Evolutionary conservation across 2,113 vertebrate species (phyloP), one percentile per base, ranked within the genome.

Genomic region (Bettongia penicillata): DNA sequence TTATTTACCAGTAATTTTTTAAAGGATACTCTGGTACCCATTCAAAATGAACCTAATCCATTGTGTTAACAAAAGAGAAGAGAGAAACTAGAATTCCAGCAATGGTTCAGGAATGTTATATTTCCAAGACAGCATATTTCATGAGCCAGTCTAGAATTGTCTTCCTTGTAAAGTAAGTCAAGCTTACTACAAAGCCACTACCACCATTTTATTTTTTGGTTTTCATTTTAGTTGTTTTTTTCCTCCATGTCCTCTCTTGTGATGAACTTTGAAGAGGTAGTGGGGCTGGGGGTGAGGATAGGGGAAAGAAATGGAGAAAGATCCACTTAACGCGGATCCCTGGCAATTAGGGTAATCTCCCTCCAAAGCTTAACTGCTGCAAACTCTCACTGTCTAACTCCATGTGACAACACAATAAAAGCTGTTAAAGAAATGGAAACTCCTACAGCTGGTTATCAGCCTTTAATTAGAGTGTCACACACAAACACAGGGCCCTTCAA

Each of bases 301-400:
- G 90, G 43, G 1, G 68, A 43, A 43, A 84, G 19, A 43, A 84
- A 89, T 94, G 93, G 89, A 91, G 51, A 57, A 93, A 96, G 97
- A 97, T 94, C 91, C 96, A 95, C 97, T 96, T 89, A 92, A 93
- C 55, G 94, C 93, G 97, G 98, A 98, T 98, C 98, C 91, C 95
- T 95, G 96, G 93, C 97, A 98, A 99, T 98, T 98, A 98, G 0
- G 93, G 97, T 98, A 98, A 98, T 98, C 98, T 97, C 97, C 96
- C 96, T 97, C 96, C 96, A 95, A 97, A 97, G 96, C 92, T 98
- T 97, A 98, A 97, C 96, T 95, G 95, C 97, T 97, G 37, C 95
- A 95, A 97, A 97, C 97, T 93, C 96, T 94, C 96, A 7, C 97
- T 97, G 96, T 93, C 98, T 96, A 97, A 97, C 97, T 97, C 96